A percentile compares a stretch with the other conserved stretches of the same genome.
phyloP scores from a whole-genome alignment of 2,113 vertebrate species.

The Pteruthius melanotis region DNA sequence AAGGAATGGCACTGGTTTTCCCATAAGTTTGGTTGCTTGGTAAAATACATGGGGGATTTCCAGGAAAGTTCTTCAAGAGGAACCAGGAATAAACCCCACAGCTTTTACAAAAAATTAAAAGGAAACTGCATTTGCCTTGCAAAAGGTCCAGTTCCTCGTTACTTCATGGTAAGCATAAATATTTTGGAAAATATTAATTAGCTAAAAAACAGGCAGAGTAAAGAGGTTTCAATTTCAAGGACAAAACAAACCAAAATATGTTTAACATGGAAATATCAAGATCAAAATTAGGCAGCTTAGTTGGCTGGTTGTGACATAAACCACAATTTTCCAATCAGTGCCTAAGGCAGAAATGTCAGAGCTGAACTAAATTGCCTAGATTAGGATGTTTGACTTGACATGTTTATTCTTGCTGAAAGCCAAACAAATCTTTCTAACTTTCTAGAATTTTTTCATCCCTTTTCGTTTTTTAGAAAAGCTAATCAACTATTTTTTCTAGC shows the following conservation, averaged over 20 bases:
- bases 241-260: neutral
- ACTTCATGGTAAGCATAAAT: neutral
- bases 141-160: neutral
- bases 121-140: neutral
- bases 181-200: conserved; percentile 4
- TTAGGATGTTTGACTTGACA: conserved; percentile 26
- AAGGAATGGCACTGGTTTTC: neutral
- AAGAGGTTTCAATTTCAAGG: neutral
- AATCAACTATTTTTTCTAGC: neutral
- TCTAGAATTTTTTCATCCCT: neutral
- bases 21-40: neutral
- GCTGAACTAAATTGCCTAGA: conserved; percentile 23
- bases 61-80: neutral
- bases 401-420: conserved; percentile 27
- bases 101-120: neutral
- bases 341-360: conserved; percentile 35
- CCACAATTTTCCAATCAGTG: conserved; percentile 47
- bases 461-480: neutral
- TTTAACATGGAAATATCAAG: neutral
- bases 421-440: conserved; percentile 1
- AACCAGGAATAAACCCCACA: neutral
- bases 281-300: conserved; percentile 11
- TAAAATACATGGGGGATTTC: neutral
- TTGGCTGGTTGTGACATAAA: conserved; percentile 14
- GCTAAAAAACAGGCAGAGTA: neutral